Percentiles rank a stretch among this genome's conserved stretches.
Evolutionary conservation across 2,797 vertebrate species (phyloP).

Genomic region (Parotocinclus haroldoi): DNA sequence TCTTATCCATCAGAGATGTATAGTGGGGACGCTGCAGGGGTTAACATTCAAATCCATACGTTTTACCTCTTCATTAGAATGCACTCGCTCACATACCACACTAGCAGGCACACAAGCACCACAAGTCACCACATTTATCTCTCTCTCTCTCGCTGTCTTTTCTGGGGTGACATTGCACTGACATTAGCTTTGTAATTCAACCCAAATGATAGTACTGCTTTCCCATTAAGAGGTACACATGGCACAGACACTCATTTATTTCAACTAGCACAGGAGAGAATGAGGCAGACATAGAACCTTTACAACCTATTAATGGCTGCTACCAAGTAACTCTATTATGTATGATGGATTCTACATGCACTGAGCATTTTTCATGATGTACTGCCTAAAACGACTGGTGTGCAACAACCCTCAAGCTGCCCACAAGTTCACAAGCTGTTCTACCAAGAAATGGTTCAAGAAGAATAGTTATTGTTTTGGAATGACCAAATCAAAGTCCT

Average conservation of each 20-base stretch:
- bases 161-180: conserved; percentile 54
- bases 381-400: no score
- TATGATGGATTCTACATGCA: conserved; percentile 9
- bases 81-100: conserved; percentile 29
- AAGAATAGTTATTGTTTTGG: no score
- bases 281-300: conserved; percentile 8
- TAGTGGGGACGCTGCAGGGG: conserved; percentile 32
- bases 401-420: no score
- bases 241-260: conserved; percentile 30
- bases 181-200: conserved; percentile 52
- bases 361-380: conserved; percentile 9
- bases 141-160: conserved; percentile 21
- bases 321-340: conserved; percentile 1
- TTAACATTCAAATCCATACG: conserved; percentile 53
- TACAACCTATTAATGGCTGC: conserved; percentile 11
- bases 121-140: conserved; percentile 31
- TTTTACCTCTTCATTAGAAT: conserved; percentile 52
- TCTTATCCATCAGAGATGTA: conserved; percentile 47
- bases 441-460: no score
- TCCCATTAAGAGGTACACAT: conserved; percentile 14
- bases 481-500: no score
- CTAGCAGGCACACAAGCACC: conserved; percentile 12
- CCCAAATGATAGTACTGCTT: conserved; percentile 37
- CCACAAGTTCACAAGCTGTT: no score
- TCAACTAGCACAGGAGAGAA: conserved; percentile 19